Evolutionary conservation across 2,888 invertebrate genomes (phyloP).

Genomic region (Sipha maydis): DNA sequence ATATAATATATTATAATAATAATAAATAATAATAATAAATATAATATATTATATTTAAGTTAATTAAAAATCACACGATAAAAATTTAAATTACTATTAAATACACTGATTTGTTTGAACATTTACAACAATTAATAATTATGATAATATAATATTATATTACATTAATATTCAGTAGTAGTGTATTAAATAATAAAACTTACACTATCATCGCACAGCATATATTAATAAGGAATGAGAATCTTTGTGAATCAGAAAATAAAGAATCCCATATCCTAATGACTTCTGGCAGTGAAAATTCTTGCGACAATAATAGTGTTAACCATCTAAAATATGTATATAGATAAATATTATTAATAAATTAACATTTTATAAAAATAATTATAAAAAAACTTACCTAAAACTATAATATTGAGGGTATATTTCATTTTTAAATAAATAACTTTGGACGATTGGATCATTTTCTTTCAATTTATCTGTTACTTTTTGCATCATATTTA

Average conservation of each 20-base stretch:
- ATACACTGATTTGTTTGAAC: not conserved
- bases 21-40: no score
- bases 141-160: not conserved
- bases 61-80: not conserved
- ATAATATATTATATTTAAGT: no score
- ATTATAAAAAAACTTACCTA: conserved; percentile 70
- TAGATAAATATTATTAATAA: conserved; percentile 1
- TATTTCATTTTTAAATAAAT: conserved; percentile 84
- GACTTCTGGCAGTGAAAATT: conserved; percentile 96
- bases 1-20: no score
- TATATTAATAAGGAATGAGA: conserved; percentile 89
- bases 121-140: no score
- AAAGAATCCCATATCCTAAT: conserved; percentile 97
- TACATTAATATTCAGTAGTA: no score
- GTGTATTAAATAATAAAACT: conserved; percentile 67
- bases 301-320: conserved; percentile 93
- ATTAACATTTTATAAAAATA: not conserved
- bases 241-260: conserved; percentile 89
- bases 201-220: conserved; percentile 98
- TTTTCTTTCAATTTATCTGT: conserved; percentile 79
- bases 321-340: conserved; percentile 79
- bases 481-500: conserved; percentile 87
- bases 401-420: conserved; percentile 97
- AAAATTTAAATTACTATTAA: not conserved
- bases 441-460: conserved; percentile 81